Conservation (phyloP, 2,113 vertebrate genomes). For the Vimba vimba region DNA sequence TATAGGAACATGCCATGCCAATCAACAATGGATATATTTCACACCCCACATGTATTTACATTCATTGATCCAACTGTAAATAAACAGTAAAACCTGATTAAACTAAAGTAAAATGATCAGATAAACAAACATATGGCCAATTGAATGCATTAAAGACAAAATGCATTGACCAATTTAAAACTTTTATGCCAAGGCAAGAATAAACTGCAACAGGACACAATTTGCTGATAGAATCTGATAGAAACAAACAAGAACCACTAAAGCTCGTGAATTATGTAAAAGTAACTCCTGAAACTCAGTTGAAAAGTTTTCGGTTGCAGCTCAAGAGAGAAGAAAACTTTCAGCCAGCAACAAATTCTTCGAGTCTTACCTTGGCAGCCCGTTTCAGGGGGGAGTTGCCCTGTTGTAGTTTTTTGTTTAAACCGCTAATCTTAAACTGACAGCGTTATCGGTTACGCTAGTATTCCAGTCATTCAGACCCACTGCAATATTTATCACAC, state of each 20-base stretch:
- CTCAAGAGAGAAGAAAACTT: neutral
- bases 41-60: neutral
- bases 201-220: neutral
- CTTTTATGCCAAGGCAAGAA: neutral
- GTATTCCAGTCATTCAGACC: slow-evolving; percentile 4
- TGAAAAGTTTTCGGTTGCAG: neutral
- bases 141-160: neutral
- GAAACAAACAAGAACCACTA: neutral
- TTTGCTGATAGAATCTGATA: too few species aligned
- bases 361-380: slow-evolving; percentile 30
- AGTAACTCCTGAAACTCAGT: neutral
- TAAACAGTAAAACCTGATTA: neutral
- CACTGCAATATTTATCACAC: neutral
- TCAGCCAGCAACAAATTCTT: neutral
- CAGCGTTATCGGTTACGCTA: neutral
- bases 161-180: neutral
- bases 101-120: neutral
- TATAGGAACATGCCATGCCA: slow-evolving; percentile 4
- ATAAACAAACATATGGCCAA: neutral
- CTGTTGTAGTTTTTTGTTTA: neutral
- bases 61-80: neutral
- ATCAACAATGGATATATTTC: neutral
- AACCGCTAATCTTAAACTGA: slow-evolving; percentile 5
- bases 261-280: neutral
- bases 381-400: slow-evolving; percentile 7